Percentiles rank a stretch among this genome's conserved stretches.
Evolutionary conservation across 1,140 invertebrate genomes (phyloP).

Genomic region (Rhagoletis pomonella): DNA sequence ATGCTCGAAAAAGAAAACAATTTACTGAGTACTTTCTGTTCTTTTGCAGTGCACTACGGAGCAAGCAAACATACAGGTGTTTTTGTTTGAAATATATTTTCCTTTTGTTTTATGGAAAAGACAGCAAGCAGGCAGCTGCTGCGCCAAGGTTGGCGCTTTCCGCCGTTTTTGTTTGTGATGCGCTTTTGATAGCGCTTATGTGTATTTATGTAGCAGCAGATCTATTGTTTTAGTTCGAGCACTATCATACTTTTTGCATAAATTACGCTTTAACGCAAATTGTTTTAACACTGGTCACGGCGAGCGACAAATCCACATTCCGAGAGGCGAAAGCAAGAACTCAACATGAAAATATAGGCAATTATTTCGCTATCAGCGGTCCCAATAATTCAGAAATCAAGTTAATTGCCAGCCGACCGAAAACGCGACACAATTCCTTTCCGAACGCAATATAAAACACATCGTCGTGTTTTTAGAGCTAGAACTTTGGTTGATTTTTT

Average conservation of each 20-base stretch:
- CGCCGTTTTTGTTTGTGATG: background rate
- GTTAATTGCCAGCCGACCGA: background rate
- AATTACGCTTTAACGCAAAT: background rate
- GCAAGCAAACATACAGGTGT: background rate
- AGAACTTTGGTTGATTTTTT: constrained; percentile 8
- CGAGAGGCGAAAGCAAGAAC: background rate
- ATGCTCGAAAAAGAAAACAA: no score
- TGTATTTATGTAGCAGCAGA: no score
- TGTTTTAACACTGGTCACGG: background rate
- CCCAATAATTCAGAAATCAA: background rate
- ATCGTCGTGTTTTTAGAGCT: background rate
- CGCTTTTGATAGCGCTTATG: background rate
- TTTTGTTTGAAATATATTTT: background rate
- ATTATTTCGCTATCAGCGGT: background rate
- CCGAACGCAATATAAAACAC: background rate
- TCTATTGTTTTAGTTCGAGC: background rate
- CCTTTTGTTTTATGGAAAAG: background rate
- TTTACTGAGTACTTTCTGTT: background rate
- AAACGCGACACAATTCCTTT: background rate
- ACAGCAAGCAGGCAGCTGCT: background rate
- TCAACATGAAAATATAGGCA: no score
- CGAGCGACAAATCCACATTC: background rate
- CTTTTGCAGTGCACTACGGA: background rate
- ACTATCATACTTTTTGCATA: background rate
- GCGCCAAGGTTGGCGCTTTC: constrained; percentile 11